Base-by-base conservation (phyloP, 2,888 invertebrate genomes). In the Drosophila picticornis region DNA sequence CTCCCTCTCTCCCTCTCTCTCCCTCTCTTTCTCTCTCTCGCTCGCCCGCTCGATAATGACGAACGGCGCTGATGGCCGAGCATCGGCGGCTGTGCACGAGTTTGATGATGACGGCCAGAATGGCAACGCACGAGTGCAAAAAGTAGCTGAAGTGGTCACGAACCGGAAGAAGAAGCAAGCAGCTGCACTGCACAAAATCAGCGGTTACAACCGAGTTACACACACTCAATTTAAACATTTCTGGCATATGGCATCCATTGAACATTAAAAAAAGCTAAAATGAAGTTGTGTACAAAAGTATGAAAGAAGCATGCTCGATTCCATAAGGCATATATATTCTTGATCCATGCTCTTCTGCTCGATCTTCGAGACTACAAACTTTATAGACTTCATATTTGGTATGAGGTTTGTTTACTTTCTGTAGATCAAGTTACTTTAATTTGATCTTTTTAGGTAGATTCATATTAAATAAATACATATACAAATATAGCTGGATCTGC, bases 21-120 rank as follows among this genome's bases (percentile, higher is more conserved):
- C 6, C 4, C 25, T 2, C 61, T 72, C 2, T 22, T 22, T 9
- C 19, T n/a, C 40, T n/a, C 10, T n/a, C 40, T 0, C 16, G 68
- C 63, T 57, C 53, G 22, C 58, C 56, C 65, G 76, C 86, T 70
- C 84, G 84, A 90, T 91, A 91, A 90, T 91, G 91, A 89, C 73
- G 75, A 73, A 77, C 59, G 77, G 72, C 32, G 50, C 38, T 36
- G 75, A 67, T 65, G 55, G 63, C 60, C 40, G 52, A 38, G 55
- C 22, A 16, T 63, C 31, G 22, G 56, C 40, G 38, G 61, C 10
- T 16, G 34, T 53, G 67, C 36, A 52, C 10, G 38, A 22, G 16
- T 46, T 46, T 36, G 38, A 38, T 40, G 25, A 25, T 32, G 74
- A 7, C 25, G 11, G 55, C 31, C 43, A 50, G 61, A 43, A 55